phyloP scores from a whole-genome alignment of 1,140 invertebrate species.

The Drosophila varians region DNA sequence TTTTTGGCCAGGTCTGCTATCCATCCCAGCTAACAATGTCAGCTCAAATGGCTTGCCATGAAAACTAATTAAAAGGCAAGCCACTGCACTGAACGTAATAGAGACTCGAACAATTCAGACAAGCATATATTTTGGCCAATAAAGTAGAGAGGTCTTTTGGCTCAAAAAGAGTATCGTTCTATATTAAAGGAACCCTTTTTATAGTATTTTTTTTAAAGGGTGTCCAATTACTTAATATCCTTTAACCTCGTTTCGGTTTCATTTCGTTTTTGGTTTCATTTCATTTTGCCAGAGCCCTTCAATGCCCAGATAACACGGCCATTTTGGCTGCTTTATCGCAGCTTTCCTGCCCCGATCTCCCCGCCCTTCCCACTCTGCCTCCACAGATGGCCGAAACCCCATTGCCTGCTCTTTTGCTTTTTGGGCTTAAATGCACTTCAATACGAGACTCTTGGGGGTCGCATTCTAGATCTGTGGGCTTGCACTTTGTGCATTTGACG shows the following conservation, averaged over 20 bases:
- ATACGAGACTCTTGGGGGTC: conserved; percentile 62
- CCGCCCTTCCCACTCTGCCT: not conserved
- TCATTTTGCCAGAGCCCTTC: conserved; percentile 33
- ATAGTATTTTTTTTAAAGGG: too few relatives aligned
- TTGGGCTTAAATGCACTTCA: conserved; percentile 46
- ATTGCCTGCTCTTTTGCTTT: conserved; percentile 42
- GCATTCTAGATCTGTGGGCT: conserved; percentile 50
- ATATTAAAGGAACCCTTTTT: not conserved
- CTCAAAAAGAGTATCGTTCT: too few relatives aligned
- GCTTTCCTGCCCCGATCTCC: conserved; percentile 6
- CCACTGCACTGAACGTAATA: not conserved
- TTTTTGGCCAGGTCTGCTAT: conserved; percentile 41
- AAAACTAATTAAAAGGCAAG: conserved; percentile 47
- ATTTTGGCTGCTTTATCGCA: conserved; percentile 60
- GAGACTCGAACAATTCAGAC: too few relatives aligned
- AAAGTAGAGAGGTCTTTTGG: too few relatives aligned
- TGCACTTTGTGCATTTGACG: conserved; percentile 73
- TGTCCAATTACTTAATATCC: conserved; percentile 6
- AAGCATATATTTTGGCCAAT: too few relatives aligned
- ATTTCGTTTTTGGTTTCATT: conserved; percentile 39
- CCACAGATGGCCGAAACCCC: conserved; percentile 7
- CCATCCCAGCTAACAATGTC: conserved; percentile 37
- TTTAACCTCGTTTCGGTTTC: conserved; percentile 43
- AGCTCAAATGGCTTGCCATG: conserved; percentile 35
- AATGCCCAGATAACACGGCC: conserved; percentile 57